Conservation (phyloP, 2,888 invertebrate species). For the Luperina testacea region DNA sequence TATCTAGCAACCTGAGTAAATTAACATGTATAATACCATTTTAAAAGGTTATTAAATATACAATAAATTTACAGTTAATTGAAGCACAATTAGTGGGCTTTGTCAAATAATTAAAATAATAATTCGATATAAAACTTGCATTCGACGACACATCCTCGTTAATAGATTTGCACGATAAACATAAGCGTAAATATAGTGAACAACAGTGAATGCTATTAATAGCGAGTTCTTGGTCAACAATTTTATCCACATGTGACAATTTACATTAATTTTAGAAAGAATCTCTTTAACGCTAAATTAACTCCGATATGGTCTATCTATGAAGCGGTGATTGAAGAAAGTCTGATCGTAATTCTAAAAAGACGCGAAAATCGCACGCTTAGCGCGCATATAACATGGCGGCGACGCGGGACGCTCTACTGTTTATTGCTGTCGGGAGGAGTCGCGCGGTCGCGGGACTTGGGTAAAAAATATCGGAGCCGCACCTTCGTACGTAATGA, state of each 20-base stretch:
- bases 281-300: slow-evolving; percentile 76
- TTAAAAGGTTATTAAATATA: slow-evolving; percentile 85
- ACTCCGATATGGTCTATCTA: slow-evolving; percentile 78
- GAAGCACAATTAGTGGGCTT: slow-evolving; percentile 83
- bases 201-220: slow-evolving; percentile 81
- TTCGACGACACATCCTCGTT: slow-evolving; percentile 75
- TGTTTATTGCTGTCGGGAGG: slow-evolving; percentile 50
- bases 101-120: slow-evolving; percentile 82
- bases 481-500: slow-evolving; percentile 56
- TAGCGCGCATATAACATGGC: slow-evolving; percentile 54
- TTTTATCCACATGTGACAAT: slow-evolving; percentile 79
- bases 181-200: slow-evolving; percentile 79
- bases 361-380: slow-evolving; percentile 62
- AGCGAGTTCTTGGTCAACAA: slow-evolving; percentile 81
- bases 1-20: slow-evolving; percentile 88
- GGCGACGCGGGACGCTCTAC: slow-evolving; percentile 46
- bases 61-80: slow-evolving; percentile 85
- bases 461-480: slow-evolving; percentile 65
- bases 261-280: slow-evolving; percentile 77
- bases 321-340: slow-evolving; percentile 79
- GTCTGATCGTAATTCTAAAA: slow-evolving; percentile 74
- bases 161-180: slow-evolving; percentile 82
- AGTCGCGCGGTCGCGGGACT: slow-evolving; percentile 35
- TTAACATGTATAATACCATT: slow-evolving; percentile 84
- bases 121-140: slow-evolving; percentile 80